Conservation (phyloP, 2,888 invertebrate species). For the Megaustenia siamemsis region DNA sequence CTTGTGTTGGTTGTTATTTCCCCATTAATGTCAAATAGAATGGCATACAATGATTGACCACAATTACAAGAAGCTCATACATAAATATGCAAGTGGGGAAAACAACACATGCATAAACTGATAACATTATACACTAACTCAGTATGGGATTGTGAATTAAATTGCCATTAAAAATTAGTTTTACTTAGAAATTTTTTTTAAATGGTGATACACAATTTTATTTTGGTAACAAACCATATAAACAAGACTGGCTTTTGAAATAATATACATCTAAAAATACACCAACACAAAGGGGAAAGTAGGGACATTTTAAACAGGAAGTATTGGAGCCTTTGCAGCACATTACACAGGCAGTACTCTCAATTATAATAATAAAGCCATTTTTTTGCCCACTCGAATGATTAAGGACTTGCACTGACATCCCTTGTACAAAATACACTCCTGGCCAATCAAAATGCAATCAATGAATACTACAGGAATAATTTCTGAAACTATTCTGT, state of each 20-base stretch:
- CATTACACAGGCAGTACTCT: background rate
- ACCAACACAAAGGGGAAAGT: background rate
- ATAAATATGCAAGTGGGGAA: conserved; percentile 14
- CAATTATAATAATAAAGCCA: background rate
- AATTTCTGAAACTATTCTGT: background rate
- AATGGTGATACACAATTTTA: too few relatives aligned
- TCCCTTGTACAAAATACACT: background rate
- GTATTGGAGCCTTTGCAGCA: conserved; percentile 5
- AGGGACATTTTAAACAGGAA: background rate
- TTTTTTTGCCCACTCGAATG: background rate
- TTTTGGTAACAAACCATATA: background rate
- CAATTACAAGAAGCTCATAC: conserved; percentile 20
- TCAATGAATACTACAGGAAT: background rate
- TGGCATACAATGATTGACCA: background rate
- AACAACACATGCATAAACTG: background rate
- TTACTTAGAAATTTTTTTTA: background rate
- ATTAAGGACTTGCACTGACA: background rate
- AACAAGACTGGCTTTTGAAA: background rate
- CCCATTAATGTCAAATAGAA: background rate
- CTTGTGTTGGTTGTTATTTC: too few relatives aligned
- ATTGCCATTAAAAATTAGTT: background rate
- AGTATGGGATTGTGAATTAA: background rate
- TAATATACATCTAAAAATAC: conserved; percentile 17
- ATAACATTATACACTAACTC: background rate
- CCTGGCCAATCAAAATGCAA: too few relatives aligned